phyloP scores from a whole-genome alignment of 2,888 invertebrate genomes.

The Diaphora mendica region DNA sequence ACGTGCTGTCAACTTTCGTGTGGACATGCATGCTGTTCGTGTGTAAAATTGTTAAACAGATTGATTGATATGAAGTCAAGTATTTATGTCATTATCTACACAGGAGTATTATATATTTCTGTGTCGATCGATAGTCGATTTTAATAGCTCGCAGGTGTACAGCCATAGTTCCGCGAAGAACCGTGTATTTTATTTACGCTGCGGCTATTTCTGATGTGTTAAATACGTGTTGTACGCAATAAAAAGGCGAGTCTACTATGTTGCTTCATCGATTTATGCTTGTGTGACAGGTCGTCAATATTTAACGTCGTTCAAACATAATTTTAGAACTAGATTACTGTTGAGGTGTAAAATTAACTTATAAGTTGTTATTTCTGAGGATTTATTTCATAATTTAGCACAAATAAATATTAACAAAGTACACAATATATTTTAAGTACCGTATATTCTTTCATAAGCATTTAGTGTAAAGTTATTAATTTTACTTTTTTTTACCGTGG shows the following conservation, averaged over 20 bases:
- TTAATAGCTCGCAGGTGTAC: conserved; percentile 13
- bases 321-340: not conserved
- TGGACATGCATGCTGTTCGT: not conserved
- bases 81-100: not conserved
- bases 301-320: not conserved
- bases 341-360: too few relatives aligned
- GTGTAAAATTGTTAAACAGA: not conserved
- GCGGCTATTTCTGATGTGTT: conserved; percentile 21
- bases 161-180: conserved; percentile 17
- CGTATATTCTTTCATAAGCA: too few relatives aligned
- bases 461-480: too few relatives aligned
- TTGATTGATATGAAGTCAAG: not conserved
- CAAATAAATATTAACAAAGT: too few relatives aligned
- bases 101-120: not conserved
- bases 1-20: not conserved
- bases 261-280: conserved; percentile 18
- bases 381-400: too few relatives aligned
- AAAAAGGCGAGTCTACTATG: conserved; percentile 10
- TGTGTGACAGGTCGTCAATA: conserved; percentile 1
- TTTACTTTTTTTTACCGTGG: too few relatives aligned
- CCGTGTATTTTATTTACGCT: conserved; percentile 17
- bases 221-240: conserved; percentile 14
- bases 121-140: not conserved
- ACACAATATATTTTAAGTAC: too few relatives aligned
- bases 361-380: too few relatives aligned